Percentiles rank a stretch among this genome's conserved stretches.
Conservation (phyloP, 2,797 vertebrate species). For the Caiman crocodilus region DNA sequence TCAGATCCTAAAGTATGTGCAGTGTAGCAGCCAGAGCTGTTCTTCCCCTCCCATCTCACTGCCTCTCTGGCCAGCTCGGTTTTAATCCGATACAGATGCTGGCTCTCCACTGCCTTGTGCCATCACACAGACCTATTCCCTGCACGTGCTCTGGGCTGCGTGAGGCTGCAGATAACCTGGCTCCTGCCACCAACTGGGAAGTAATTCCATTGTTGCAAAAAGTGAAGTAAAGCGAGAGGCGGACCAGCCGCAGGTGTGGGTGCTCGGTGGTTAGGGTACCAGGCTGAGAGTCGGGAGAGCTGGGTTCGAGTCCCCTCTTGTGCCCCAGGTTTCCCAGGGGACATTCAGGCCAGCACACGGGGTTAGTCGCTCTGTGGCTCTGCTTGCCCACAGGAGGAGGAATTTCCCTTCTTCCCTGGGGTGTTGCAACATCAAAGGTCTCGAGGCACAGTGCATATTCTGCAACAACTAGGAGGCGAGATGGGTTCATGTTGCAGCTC, state of each 20-base stretch:
- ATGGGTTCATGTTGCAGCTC: background rate
- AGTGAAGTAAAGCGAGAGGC: background rate
- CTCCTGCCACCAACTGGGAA: too few species aligned
- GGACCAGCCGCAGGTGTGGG: background rate
- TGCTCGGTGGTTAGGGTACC: too few species aligned
- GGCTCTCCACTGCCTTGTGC: background rate
- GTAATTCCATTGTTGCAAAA: background rate
- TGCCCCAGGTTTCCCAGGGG: background rate
- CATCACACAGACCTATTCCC: too few species aligned
- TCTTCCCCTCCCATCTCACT: background rate
- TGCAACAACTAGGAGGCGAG: background rate
- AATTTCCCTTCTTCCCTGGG: too few species aligned
- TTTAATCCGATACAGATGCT: background rate
- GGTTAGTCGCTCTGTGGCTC: background rate
- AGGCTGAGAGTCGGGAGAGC: background rate
- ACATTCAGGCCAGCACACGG: background rate
- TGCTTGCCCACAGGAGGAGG: background rate
- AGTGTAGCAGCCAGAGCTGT: background rate
- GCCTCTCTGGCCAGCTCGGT: background rate
- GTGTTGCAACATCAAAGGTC: too few species aligned
- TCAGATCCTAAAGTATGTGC: background rate
- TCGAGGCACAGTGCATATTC: background rate
- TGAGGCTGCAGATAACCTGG: too few species aligned
- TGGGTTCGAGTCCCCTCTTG: background rate
- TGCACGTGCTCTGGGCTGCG: too few species aligned